These are phyloP conservation scores for Eristalis tenax DNA, from an alignment of 2,888 invertebrate genomes.

Conservation along the genomic window DNA sequence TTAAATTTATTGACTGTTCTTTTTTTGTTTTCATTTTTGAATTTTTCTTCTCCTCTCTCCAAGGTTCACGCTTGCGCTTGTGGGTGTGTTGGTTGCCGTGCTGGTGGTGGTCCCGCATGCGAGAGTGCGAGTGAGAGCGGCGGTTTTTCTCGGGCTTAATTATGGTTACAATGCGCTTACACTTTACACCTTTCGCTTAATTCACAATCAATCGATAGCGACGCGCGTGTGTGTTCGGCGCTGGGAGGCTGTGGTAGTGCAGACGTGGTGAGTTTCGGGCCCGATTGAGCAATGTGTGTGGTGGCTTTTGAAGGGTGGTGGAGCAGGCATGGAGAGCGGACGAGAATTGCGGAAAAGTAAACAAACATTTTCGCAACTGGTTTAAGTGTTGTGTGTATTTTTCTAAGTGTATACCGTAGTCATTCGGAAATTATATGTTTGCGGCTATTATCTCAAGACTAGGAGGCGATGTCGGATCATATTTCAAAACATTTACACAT, in stretches of 20 bases:
- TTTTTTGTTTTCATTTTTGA: constrained; percentile 16
- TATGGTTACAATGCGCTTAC: constrained; percentile 51
- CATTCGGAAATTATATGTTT: constrained; percentile 18
- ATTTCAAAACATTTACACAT: constrained; percentile 1
- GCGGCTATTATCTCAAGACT: not conserved
- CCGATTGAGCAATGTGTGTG: constrained; percentile 8
- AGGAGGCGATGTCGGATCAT: constrained; percentile 21
- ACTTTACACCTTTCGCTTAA: constrained; percentile 54
- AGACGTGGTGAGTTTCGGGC: constrained; percentile 40
- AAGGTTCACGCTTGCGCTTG: not conserved
- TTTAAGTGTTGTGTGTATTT: constrained; percentile 42
- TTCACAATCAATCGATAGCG: constrained; percentile 17
- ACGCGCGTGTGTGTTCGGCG: constrained; percentile 12
- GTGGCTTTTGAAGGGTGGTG: constrained; percentile 14
- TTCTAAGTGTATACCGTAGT: constrained; percentile 24
- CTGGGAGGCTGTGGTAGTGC: not conserved
- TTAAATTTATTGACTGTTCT: constrained; percentile 67
- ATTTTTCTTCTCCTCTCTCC: not conserved
- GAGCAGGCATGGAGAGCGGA: not conserved
- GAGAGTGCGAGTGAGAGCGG: constrained; percentile 2
- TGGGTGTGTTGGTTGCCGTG: constrained; percentile 12
- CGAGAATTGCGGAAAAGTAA: constrained; percentile 61
- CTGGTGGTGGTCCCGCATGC: not conserved
- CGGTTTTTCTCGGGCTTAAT: not conserved
- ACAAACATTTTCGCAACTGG: constrained; percentile 61